Evolutionary conservation across 2,113 vertebrate genomes (phyloP).

Genomic region (Lamprologus tigripictilis): DNA sequence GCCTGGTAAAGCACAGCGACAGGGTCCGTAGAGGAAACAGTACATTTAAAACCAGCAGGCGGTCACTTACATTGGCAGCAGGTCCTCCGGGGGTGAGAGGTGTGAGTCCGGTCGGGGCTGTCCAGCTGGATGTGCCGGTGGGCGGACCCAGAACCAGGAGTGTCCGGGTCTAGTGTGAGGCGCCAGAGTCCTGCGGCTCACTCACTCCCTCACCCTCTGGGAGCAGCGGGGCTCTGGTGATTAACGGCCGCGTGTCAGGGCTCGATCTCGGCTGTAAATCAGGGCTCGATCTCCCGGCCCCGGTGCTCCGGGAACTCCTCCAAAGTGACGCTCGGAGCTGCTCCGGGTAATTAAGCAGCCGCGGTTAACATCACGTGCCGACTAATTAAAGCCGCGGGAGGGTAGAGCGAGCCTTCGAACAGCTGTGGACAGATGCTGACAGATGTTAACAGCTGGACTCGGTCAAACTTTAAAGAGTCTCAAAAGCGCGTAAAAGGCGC

Average conservation of each 20-base stretch:
- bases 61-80: slow-evolving; percentile 21
- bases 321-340: neutral
- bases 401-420: neutral
- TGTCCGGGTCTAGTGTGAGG: neutral
- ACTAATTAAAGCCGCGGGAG: neutral
- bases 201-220: neutral
- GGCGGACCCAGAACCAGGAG: neutral
- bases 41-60: neutral
- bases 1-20: neutral
- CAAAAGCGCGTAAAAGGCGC: neutral
- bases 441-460: neutral
- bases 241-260: neutral
- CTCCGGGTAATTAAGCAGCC: neutral
- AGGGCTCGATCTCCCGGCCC: neutral
- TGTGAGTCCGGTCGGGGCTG: neutral
- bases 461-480: neutral
- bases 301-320: neutral
- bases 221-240: neutral
- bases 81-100: neutral
- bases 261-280: neutral
- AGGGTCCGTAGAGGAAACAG: neutral
- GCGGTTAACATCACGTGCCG: neutral
- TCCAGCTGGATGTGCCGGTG: neutral
- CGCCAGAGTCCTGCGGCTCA: neutral
- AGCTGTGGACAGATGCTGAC: neutral